Conservation (phyloP, 2,113 vertebrate genomes). For the Tricholaema leucomelas region DNA sequence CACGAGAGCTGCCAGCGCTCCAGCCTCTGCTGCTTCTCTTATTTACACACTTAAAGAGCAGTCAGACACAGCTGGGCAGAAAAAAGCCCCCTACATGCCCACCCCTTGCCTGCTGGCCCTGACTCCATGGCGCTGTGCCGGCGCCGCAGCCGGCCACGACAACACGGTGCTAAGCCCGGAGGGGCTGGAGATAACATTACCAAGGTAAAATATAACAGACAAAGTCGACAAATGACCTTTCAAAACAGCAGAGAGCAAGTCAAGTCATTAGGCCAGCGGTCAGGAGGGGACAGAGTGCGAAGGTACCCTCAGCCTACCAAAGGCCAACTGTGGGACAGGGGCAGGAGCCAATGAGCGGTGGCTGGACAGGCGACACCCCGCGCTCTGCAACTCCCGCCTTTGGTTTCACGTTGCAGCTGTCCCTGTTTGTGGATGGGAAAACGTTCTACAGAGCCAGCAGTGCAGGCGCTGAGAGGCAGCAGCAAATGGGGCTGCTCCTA, state of each 20-base stretch:
- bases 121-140: background rate
- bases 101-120: fast-evolving
- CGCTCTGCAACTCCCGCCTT: conserved; percentile 10
- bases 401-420: conserved; percentile 59
- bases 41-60: background rate
- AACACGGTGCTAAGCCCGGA: conserved; percentile 35
- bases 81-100: background rate
- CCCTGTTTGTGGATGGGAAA: conserved; percentile 38
- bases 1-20: background rate
- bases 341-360: conserved; percentile 51
- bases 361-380: conserved; percentile 61
- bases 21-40: background rate
- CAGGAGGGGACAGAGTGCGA: conserved; percentile 54
- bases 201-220: conserved; percentile 65
- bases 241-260: conserved; percentile 47
- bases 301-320: conserved; percentile 37
- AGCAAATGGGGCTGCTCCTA: background rate
- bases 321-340: conserved; percentile 34
- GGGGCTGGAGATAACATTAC: conserved; percentile 48
- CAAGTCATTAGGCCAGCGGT: conserved; percentile 53
- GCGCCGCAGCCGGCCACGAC: background rate
- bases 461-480: conserved; percentile 37
- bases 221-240: conserved; percentile 64
- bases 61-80: background rate
- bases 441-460: background rate